Evolutionary conservation across 1,140 invertebrate genomes (phyloP), one percentile per base, ranked within the genome.

Genomic region (Lepidostoma basale): DNA sequence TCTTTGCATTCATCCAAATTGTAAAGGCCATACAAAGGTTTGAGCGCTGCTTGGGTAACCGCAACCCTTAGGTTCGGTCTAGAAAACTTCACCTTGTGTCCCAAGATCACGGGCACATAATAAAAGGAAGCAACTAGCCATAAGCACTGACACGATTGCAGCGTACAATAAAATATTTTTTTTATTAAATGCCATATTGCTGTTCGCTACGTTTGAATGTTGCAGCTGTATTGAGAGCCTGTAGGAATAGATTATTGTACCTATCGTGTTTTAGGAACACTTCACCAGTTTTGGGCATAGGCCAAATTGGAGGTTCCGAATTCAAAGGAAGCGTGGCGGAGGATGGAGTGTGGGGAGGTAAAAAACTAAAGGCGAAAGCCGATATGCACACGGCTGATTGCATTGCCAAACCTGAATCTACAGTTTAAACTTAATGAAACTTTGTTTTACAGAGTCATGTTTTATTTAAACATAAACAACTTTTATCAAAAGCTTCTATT

Each of bases 221-320:
- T 22, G 22, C 18, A 14, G 23, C 10, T 30, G 33, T 62, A 62
- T 45, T 49, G 67, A 62, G 42, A 54, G 60, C 2, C 56, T 28
- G 62, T 62, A 59, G 69, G 54, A 72, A 68, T 65, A 60, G 70
- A 72, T 67, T 67, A 72, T 72, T 68, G 70, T 72, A 68, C 66
- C 70, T 67, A 69, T 69, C 62, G 70, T 67, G 58, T 73, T 73
- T 73, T 73, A 47, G 59, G 67, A 69, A 69, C 67, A 69, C 70
- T 73, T 67, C 59, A 62, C 70, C 67, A 69, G 70, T 67, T 73
- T 72, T 73, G 70, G 70, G 70, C 54, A 67, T 45, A 49, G 60
- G 70, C 70, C 70, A 73, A 73, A 69, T 73, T 73, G 70, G 67
- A 65, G 67, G 63, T 69, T 73, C 62, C 42, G 63, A 69, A 72